phyloP scores from a whole-genome alignment of 2,113 vertebrate genomes.

The Amphiprion ocellaris region DNA sequence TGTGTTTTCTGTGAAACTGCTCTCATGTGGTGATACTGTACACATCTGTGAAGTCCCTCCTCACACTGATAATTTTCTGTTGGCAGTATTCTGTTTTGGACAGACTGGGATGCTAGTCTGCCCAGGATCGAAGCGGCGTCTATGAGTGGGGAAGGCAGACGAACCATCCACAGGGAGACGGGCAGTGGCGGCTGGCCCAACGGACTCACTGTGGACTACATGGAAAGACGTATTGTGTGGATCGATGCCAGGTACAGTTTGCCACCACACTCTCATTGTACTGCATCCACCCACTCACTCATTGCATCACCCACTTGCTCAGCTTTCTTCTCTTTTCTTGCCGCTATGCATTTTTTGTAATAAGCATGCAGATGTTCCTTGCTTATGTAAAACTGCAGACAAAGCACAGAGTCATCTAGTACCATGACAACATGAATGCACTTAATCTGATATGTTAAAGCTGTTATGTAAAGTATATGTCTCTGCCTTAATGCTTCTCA shows the following conservation, averaged over 20 bases:
- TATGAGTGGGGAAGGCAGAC: constrained; percentile 94
- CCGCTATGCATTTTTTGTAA: constrained; percentile 7
- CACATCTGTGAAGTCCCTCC: constrained; percentile 8
- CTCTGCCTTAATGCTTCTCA: constrained; percentile 26
- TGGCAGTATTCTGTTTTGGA: constrained; percentile 95
- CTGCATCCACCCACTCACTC: constrained; percentile 27
- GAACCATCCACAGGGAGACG: constrained; percentile 94
- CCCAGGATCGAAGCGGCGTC: constrained; percentile 97
- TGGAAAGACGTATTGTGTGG: constrained; percentile 97
- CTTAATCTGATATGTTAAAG: background rate
- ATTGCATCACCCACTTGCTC: constrained; percentile 29
- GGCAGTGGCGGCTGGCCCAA: constrained; percentile 97
- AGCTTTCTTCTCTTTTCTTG: constrained; percentile 3
- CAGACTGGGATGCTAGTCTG: constrained; percentile 96
- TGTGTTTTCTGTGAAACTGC: background rate
- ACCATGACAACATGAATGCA: background rate
- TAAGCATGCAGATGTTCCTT: constrained; percentile 21
- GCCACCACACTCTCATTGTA: constrained; percentile 13
- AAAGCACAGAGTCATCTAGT: background rate
- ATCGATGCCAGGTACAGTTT: constrained; percentile 92
- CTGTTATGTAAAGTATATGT: background rate
- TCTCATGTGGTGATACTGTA: background rate
- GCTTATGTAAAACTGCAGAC: constrained; percentile 21
- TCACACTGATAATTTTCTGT: constrained; percentile 10
- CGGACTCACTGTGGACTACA: constrained; percentile 96